Percentiles rank a stretch among this genome's conserved stretches.
These are phyloP conservation scores for Vulpes vulpes DNA, from an alignment of 2,113 vertebrate genomes.

Conservation along the genomic window DNA sequence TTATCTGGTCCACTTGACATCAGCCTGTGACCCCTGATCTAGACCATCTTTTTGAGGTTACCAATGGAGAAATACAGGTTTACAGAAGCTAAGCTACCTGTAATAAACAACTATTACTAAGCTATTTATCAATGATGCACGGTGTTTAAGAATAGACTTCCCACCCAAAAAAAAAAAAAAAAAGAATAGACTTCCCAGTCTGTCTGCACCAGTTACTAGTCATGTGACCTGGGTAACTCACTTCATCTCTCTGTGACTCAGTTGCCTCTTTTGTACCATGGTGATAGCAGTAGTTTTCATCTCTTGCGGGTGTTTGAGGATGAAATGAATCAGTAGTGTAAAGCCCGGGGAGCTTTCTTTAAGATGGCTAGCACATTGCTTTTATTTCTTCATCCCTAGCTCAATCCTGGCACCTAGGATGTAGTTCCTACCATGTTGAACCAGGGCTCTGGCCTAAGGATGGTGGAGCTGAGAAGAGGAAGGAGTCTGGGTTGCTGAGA, in stretches of 20 bases:
- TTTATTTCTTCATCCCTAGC: neutral
- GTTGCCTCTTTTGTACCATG: neutral
- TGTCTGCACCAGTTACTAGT: neutral
- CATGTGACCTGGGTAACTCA: neutral
- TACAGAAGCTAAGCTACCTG: neutral
- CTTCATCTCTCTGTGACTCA: neutral
- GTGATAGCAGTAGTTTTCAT: neutral
- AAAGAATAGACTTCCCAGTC: neutral
- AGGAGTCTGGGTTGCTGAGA: neutral
- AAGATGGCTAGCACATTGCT: neutral
- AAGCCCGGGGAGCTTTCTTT: neutral
- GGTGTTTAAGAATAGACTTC: neutral
- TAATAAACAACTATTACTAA: neutral
- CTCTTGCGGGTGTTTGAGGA: neutral
- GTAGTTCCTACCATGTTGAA: neutral
- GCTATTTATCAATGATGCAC: neutral
- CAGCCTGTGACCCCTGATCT: neutral
- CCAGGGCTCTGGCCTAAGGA: neutral
- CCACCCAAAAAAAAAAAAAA: neutral
- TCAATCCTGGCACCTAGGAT: neutral
- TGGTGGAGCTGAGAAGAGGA: neutral
- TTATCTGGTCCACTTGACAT: neutral
- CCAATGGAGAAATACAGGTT: neutral
- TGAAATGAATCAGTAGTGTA: neutral
- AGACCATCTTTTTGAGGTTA: neutral